Base-by-base conservation (phyloP, 2,797 vertebrate genomes). In the Lateolabrax maculatus region DNA sequence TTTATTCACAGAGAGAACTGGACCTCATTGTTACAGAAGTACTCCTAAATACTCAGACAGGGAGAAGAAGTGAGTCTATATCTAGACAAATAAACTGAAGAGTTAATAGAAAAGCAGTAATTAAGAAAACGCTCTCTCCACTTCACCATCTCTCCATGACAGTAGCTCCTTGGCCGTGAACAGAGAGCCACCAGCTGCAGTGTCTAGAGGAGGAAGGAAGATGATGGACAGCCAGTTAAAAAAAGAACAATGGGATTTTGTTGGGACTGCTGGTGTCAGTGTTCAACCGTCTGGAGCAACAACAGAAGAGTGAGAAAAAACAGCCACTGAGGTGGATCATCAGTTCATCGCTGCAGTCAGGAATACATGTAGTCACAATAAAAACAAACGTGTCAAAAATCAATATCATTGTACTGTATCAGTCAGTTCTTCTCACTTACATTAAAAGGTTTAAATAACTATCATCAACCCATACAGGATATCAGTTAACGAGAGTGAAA, bases 281-380 rank as follows among this genome's bases (percentile, higher is more conserved):
- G 74, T 72, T 71, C 46, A 74, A 25, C 53, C 8, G n/a, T 55
- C 61, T 77, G 56, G 11, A 61, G 46, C 53, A 37, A 37, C 18
- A 43, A 36, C 49, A 62, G 34, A 13, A 19, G 23, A 34, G 10
- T 0, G 39, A 19, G 19, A 21, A 27, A 60, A 52, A 18, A 19
- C 19, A 52, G 34, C 51, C n/a, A 36, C 5, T 8, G 9, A n/a
- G 27, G 29, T 39, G 19, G 25, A 46, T 48, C 41, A 48, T 41
- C 5, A 19, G 1, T 39, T 51, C 41, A 66, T 9, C n/a, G 43
- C n/a, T 48, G 25, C 25, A 16, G 31, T 49, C 11, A 51, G 31
- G 34, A 34, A 43, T 37, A 51, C 58, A 51, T 21, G 31, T 34
- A 13, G 36, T 25, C 16, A 46, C 25, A 49, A n/a, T 49, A 37